Evolutionary conservation across 2,888 invertebrate species (phyloP), one percentile per base, ranked within the genome.

Genomic region (Mythimna lalbum): DNA sequence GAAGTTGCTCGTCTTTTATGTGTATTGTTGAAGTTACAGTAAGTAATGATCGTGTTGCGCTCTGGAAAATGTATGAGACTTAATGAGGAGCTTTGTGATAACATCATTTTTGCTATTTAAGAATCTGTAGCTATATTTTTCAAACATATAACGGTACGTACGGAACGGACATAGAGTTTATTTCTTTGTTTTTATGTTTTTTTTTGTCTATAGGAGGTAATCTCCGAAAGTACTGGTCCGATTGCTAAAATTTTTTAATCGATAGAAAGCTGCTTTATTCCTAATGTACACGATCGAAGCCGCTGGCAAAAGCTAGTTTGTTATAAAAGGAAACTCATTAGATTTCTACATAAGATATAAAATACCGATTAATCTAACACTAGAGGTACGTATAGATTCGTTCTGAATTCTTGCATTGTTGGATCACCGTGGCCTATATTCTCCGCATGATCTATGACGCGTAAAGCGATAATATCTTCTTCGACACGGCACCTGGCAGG

Each of bases 401-500:
- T 27, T 43, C 19, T 19, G 43, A 57, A 57, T 70, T 69, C 31
- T 23, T n/a, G 17, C 14, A 50, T 59, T 7, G 19, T n/a, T 12
- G 33, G n/a, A 4, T 19, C 49, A 50, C 21, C 5, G n/a, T 52
- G 10, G 27, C n/a, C 21, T 39, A 43, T 50, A 55, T 33, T 33
- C 43, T 33, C 43, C 23, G 75, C 39, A 62, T 62, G 50, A 77
- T 77, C 55, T 73, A 56, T 49, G 39, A 27, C 49, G 36, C 43
- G 36, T 55, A 21, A 49, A 67, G 39, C 57, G 63, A 69, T 75
- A 64, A 67, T 75, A 63, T 75, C 61, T 53, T 27, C 39, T 52
- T 53, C 55, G 43, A 47, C 57, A 52, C 52, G 78, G 63, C 81
- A 80, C 85, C 76, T 70, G 69, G 63, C 76, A 73, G 57, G 69